Base-by-base conservation (phyloP, 1,140 invertebrate species). In the Drosophila yakuba region DNA sequence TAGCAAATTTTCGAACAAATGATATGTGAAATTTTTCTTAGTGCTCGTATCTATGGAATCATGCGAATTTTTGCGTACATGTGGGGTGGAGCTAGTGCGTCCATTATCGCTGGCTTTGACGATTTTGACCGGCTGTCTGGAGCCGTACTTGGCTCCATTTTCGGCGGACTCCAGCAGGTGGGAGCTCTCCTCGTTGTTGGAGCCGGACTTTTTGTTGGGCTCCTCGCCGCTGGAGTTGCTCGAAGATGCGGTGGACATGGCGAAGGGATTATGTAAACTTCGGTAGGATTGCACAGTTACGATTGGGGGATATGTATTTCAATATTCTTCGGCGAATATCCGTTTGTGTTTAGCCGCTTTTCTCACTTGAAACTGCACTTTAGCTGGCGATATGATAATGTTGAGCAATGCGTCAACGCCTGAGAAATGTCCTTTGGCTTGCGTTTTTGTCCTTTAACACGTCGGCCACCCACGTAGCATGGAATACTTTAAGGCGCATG, bases 101-200 rank as follows among this genome's bases (percentile, higher is more conserved):
- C 66, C 81, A 85, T 79, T 85, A n/a, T 58, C 79, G 68, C 78
- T 61, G 66, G 45, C 73, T 71, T 83, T 88, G 52, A 88, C 38
- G 44, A 88, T 88, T 80, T 88, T 91, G 80, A 91, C 86, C 72
- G 90, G 80, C 85, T 90, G 83, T 35, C 84, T 80, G 68, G 86
- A 91, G 50, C 90, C 90, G 71, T 91, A 91, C 55, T 91, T 91
- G 73, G 79, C 90, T 10, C 80, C 90, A 64, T 78, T 91, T 14
- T 78, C 90, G 44, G 66, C 68, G 17, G 90, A 74, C 56, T 91
- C 90, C 80, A 91, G 77, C 74, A 91, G 81, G 73, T 91, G 90
- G 62, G 90, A 91, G 73, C 84, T 91, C 77, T 91, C 90, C 76
- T 91, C 90, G 15, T 68, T 91, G 48, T 50, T 79, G 47, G 57